Conservation (phyloP, 2,888 invertebrate species). For the Apotomis turbidana region DNA sequence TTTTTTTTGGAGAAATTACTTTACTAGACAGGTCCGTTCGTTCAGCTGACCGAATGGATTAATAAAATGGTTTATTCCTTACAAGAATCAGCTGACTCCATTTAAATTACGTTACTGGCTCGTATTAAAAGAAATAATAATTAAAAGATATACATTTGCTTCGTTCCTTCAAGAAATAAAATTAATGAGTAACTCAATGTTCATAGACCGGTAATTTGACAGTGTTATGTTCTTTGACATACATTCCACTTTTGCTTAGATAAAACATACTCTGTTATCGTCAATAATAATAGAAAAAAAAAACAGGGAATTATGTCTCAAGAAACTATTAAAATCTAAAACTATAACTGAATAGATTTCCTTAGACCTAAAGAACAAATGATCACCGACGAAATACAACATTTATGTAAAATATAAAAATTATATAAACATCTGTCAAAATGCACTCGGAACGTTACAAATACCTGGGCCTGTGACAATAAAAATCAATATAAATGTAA, state of each 20-base stretch:
- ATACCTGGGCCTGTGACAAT: conserved; percentile 37
- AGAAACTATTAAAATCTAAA: too few relatives aligned
- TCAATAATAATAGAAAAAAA: background rate
- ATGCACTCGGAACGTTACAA: conserved; percentile 22
- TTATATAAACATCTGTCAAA: conserved; percentile 12
- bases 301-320: too few relatives aligned
- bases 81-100: too few relatives aligned
- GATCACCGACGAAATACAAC: background rate
- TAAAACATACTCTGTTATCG: background rate
- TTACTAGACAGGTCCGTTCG: background rate
- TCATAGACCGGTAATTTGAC: conserved; percentile 12
- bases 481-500: conserved; percentile 42
- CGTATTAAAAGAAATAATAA: background rate
- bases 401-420: conserved; percentile 1
- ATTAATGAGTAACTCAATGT: conserved; percentile 16
- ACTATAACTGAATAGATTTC: background rate
- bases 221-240: background rate
- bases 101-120: too few relatives aligned
- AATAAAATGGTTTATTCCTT: too few relatives aligned
- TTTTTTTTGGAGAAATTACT: background rate
- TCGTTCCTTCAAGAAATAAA: background rate
- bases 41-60: background rate
- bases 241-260: background rate
- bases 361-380: conserved; percentile 7
- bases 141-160: background rate